phyloP scores from a whole-genome alignment of 2,797 vertebrate species.

The Thamnophis elegans region DNA sequence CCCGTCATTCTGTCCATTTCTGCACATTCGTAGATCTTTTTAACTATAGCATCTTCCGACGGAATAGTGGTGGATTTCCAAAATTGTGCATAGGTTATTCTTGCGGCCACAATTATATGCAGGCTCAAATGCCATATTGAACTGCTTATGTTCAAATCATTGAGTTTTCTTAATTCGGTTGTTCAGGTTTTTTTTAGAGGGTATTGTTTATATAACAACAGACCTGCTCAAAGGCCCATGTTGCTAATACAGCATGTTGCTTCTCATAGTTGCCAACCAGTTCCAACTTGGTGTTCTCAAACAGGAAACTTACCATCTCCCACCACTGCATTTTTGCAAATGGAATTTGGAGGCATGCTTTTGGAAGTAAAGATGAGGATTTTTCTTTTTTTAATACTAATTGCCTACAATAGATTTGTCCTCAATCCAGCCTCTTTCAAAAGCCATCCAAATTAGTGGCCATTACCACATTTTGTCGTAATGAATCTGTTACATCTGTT shows the following conservation, averaged over 20 bases:
- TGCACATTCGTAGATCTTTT: too few relatives aligned
- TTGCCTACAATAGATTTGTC: not conserved
- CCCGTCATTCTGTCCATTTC: too few relatives aligned
- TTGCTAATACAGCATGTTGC: not conserved
- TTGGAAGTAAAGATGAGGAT: not conserved
- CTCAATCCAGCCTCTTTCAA: not conserved
- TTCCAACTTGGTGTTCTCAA: not conserved
- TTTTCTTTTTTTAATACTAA: not conserved
- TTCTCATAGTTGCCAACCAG: not conserved
- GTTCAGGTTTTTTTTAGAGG: not conserved
- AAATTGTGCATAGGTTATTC: too few relatives aligned
- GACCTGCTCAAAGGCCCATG: not conserved
- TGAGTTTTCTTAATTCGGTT: not conserved
- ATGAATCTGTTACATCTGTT: not conserved
- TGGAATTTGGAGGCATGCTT: not conserved
- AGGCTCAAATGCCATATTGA: too few relatives aligned
- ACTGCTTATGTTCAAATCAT: too few relatives aligned
- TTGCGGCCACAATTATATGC: too few relatives aligned
- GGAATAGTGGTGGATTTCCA: too few relatives aligned
- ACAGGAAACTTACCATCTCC: not conserved
- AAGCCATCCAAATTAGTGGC: not conserved
- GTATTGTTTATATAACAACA: not conserved
- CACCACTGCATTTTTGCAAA: not conserved
- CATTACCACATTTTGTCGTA: not conserved
- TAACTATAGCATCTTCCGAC: too few relatives aligned